A percentile compares a stretch with the other conserved stretches of the same genome.
Conservation (phyloP, 2,797 vertebrate species). For the Argyrosomus regius region DNA sequence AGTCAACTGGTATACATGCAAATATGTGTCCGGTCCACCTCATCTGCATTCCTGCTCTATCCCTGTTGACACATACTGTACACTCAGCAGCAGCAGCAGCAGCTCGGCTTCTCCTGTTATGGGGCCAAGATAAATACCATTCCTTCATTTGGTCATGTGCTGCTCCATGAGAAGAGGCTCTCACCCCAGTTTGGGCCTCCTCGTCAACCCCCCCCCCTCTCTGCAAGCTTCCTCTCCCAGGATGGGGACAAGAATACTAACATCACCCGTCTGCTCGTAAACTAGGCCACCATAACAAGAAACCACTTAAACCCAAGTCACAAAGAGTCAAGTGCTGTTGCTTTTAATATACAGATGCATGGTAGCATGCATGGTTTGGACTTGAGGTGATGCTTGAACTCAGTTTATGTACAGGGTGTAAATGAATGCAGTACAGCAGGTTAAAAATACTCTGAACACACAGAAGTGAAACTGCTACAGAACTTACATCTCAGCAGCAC, state of each 20-base stretch:
- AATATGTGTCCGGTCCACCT: constrained; percentile 55
- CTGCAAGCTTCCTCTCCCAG: constrained; percentile 68
- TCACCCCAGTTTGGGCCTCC: constrained; percentile 43
- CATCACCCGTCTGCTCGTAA: constrained; percentile 61
- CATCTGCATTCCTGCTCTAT: constrained; percentile 76
- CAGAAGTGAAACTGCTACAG: constrained; percentile 46
- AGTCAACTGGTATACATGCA: constrained; percentile 43
- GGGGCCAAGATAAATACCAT: constrained; percentile 74
- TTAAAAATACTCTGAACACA: constrained; percentile 25
- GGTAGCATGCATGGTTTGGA: constrained; percentile 2
- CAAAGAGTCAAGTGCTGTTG: constrained; percentile 27
- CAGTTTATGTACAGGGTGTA: constrained; percentile 7
- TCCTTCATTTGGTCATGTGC: constrained; percentile 79
- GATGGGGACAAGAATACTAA: constrained; percentile 81
- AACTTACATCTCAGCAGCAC: background rate
- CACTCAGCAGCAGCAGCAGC: constrained; percentile 45
- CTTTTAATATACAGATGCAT: background rate
- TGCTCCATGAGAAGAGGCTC: constrained; percentile 60
- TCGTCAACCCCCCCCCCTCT: constrained; percentile 11
- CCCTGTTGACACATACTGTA: constrained; percentile 59
- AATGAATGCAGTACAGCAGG: background rate
- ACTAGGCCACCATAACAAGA: constrained; percentile 59
- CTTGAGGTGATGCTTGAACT: constrained; percentile 21
- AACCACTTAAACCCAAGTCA: constrained; percentile 47
- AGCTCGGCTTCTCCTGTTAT: constrained; percentile 63